Evolutionary conservation across 2,888 invertebrate species (phyloP), one percentile per base, ranked within the genome.

Genomic region (Neocrepidodera transversa): DNA sequence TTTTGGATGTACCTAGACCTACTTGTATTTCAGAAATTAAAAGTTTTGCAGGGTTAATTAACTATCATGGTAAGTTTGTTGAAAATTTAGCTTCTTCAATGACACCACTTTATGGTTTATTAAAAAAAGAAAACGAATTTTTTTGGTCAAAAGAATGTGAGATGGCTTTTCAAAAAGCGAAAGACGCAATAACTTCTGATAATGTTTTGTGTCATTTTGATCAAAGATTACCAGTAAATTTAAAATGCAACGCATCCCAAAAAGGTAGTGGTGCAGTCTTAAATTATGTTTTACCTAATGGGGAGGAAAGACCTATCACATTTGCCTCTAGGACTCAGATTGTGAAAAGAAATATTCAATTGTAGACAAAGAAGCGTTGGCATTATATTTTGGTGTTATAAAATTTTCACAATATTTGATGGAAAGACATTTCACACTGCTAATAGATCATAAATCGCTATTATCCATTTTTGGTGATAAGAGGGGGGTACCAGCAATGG

Each of bases 1-100:
- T 68, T 1, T 32, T 48, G n/a, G 43, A 60, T 7, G 64, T 62
- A 2, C 58, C 55, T 16, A 20, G 13, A 42, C 67, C 65, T 0
- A 26, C 1, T 23, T 62, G 57, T 38, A 7, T 60, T 3, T 47
- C 61, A 1, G 40, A 63, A 48, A 36, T 65, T 10, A 43, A 53
- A 30, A 18, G 43, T 13, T 63, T 65, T 18, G 13, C 49, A 14
- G 67, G 64, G 1, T 4, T 63, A 18, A 54, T 63, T 7, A 65
- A 62, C 42, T 67, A 64, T 48, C 62, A 63, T 35, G 11, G 20
- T 1, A 58, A 54, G 36, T 67, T 62, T 43, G 20, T 64, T 14
- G 55, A 55, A 5, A 57, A 60, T 1, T 8, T 52, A 0, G 35
- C 65, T 1, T 14, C 6, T 1, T 42, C 60, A 8, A 30, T 67